Evolutionary conservation across 2,888 invertebrate species (phyloP), one percentile per base, ranked within the genome.

Genomic region (Falcaria lacertinaria): DNA sequence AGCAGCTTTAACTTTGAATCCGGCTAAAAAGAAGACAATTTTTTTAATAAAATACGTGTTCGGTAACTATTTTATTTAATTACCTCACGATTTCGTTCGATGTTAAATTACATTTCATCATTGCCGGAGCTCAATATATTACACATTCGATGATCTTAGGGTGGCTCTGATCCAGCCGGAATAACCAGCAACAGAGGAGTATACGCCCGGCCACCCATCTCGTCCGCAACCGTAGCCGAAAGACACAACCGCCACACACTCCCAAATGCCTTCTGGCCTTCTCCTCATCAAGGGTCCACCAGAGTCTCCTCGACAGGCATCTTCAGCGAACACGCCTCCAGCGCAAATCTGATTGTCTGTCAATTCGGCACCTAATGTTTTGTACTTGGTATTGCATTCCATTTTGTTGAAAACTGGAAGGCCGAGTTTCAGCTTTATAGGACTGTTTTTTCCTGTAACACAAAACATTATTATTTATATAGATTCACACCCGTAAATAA

Each of bases 261-360:
- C 90, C 91, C 92, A 93, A 0, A 87, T 70, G 0, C 89, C 89
- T 0, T 89, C 78, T 0, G 82, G 74, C 19, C 80, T 81, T 37
- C 60, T 78, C 52, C 74, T 84, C 94, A 95, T 95, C 4, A 95
- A 76, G 0, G 95, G 95, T 2, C 95, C 95, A 0, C 95, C 95
- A 0, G 94, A 94, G 58, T 95, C 95, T 0, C 95, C 95, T 13
- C 75, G 89, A 60, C 95, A 96, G 0, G 95, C 92, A 62, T 95
- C 95, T 59, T 92, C 90, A 2, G 91, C 90, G 43, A 82, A 89
- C 32, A 89, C 87, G 0, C 95, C 94, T 2, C 95, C 95, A 7
- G 94, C 94, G 61, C 95, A 95, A 0, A 95, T 63, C 60, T 94
- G 93, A 14, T 83, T 89, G 0, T 89, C 78, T 0, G 84, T 85